A percentile compares a stretch with the other conserved stretches of the same genome.
phyloP scores from a whole-genome alignment of 2,797 vertebrate species.

The Peromyscus attwateri region DNA sequence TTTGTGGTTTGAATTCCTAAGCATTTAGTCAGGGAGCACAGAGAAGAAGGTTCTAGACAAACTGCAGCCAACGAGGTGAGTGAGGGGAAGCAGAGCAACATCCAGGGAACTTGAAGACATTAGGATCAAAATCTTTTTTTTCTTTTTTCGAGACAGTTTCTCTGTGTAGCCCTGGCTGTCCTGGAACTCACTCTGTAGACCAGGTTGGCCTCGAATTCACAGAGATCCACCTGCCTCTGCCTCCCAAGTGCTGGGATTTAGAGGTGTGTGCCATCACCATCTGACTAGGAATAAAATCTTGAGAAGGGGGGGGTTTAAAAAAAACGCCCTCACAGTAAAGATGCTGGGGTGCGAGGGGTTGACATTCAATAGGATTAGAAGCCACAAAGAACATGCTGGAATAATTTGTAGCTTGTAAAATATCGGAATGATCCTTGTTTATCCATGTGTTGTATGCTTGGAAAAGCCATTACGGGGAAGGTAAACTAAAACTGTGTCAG shows the following conservation, averaged over 20 bases:
- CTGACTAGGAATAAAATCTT: not conserved
- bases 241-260: not conserved
- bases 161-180: not conserved
- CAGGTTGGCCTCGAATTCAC: no score
- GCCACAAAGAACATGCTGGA: not conserved
- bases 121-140: not conserved
- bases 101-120: not conserved
- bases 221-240: not conserved
- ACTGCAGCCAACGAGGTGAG: constrained; percentile 64
- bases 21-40: constrained; percentile 55
- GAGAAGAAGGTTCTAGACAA: constrained; percentile 44
- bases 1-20: constrained; percentile 74
- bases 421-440: not conserved
- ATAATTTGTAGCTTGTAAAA: not conserved
- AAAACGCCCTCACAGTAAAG: not conserved
- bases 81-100: constrained; percentile 2
- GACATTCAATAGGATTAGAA: constrained; percentile 25
- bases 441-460: not conserved
- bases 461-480: not conserved
- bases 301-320: not conserved
- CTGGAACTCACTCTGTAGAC: not conserved
- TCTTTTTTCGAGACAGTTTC: no score
- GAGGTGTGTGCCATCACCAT: not conserved
- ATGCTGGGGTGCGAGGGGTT: not conserved
- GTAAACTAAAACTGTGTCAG: not conserved